A percentile compares a stretch with the other conserved stretches of the same genome.
Conservation (phyloP, 2,888 invertebrate genomes). For the Petrophora chlorosata region DNA sequence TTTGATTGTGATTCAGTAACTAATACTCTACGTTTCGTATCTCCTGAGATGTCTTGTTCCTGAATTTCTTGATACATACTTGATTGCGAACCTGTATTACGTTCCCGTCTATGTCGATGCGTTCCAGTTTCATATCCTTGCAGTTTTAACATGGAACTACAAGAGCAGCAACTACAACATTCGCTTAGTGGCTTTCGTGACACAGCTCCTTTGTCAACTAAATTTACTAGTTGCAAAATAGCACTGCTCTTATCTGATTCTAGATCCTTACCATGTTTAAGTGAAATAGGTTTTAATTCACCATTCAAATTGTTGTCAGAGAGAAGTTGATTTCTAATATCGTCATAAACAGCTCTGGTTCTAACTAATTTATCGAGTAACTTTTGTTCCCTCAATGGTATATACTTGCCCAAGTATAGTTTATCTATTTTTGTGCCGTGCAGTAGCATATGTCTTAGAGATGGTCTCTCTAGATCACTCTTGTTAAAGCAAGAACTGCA, state of each 20-base stretch:
- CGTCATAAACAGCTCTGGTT: constrained; percentile 62
- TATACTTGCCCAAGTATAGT: constrained; percentile 52
- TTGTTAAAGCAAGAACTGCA: constrained; percentile 53
- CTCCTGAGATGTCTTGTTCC: not conserved
- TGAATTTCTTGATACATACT: too few species aligned
- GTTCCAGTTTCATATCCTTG: not conserved
- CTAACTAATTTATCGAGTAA: constrained; percentile 55
- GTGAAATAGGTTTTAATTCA: constrained; percentile 29
- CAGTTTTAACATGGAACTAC: not conserved
- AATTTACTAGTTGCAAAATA: not conserved
- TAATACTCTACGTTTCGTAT: not conserved
- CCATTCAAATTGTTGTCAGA: constrained; percentile 47
- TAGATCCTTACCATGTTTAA: not conserved
- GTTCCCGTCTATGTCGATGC: not conserved
- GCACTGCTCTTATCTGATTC: constrained; percentile 19
- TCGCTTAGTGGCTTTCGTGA: not conserved
- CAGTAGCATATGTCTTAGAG: constrained; percentile 41
- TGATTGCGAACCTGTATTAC: not conserved
- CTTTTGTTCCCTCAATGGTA: constrained; percentile 56
- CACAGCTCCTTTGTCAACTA: not conserved
- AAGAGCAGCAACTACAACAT: constrained; percentile 4
- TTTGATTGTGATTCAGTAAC: not conserved
- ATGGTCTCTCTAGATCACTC: constrained; percentile 48
- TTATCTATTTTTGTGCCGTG: constrained; percentile 51
- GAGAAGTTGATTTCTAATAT: constrained; percentile 52